phyloP scores from a whole-genome alignment of 2,888 invertebrate species.

The Meta bourneti region DNA sequence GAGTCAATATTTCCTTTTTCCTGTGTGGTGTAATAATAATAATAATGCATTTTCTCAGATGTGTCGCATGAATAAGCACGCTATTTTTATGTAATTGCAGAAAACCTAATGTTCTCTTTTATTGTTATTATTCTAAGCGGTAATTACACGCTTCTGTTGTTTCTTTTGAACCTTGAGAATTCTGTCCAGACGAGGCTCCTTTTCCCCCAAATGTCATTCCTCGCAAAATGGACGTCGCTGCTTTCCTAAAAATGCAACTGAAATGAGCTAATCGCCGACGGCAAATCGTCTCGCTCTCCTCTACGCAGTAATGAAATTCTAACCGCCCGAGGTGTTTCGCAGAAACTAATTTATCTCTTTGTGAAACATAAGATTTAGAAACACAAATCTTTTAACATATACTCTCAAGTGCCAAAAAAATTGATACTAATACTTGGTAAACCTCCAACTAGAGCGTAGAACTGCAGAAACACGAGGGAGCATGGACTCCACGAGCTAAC shows the following conservation, averaged over 20 bases:
- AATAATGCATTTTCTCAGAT: conserved; percentile 23
- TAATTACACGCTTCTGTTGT: conserved; percentile 50
- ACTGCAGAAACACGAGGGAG: too few species aligned
- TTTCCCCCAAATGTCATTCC: conserved; percentile 24
- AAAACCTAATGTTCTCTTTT: conserved; percentile 64
- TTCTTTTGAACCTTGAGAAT: conserved; percentile 54
- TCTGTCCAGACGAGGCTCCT: conserved; percentile 18
- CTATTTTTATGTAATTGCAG: conserved; percentile 58
- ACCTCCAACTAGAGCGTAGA: too few species aligned
- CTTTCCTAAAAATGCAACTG: conserved; percentile 20
- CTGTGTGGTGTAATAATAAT: conserved; percentile 49
- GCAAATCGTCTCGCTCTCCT: too few species aligned
- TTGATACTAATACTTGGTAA: too few species aligned
- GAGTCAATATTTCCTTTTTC: conserved; percentile 74
- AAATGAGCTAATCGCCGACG: background rate
- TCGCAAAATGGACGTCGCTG: conserved; percentile 1
- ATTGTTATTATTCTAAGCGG: background rate
- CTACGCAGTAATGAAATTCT: too few species aligned
- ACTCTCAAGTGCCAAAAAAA: too few species aligned
- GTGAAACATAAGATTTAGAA: too few species aligned
- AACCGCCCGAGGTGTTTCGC: too few species aligned
- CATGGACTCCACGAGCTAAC: too few species aligned
- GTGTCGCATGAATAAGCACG: conserved; percentile 71
- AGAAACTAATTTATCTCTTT: too few species aligned
- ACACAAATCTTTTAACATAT: too few species aligned